phyloP scores from a whole-genome alignment of 2,113 vertebrate species.

The cat (Felis catus) region DNA sequence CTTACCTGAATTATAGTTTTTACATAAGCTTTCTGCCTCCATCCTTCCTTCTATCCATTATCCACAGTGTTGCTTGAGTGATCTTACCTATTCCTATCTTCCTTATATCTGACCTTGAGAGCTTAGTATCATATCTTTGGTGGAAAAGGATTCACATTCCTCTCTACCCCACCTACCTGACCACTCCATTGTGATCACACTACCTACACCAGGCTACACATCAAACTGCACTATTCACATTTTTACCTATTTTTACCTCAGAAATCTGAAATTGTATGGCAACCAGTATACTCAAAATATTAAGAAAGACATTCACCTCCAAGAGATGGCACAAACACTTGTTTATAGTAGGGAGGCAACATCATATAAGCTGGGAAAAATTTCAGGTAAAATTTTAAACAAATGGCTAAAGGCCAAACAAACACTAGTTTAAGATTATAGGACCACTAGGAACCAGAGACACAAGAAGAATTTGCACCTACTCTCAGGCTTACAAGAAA shows the following conservation, averaged over 20 bases:
- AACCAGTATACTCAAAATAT: not conserved
- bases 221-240: not conserved
- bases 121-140: not conserved
- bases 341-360: not conserved
- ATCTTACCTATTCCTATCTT: not conserved
- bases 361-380: not conserved
- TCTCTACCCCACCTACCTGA: not conserved
- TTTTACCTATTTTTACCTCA: not conserved
- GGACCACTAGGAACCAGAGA: not conserved
- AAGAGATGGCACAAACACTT: not conserved
- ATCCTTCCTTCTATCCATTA: not conserved
- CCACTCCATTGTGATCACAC: not conserved
- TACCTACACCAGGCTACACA: not conserved
- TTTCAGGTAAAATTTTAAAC: not conserved
- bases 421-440: not conserved
- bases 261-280: not conserved
- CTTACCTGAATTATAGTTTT: not conserved
- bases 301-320: not conserved
- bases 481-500: not conserved
- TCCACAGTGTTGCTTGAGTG: not conserved
- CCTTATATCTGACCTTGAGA: not conserved
- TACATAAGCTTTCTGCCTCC: not conserved
- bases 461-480: not conserved
- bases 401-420: not conserved
- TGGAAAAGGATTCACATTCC: not conserved